These are phyloP conservation scores for Poeciliopsis turneri DNA, from an alignment of 2,797 vertebrate genomes.

Conservation along the genomic window DNA sequence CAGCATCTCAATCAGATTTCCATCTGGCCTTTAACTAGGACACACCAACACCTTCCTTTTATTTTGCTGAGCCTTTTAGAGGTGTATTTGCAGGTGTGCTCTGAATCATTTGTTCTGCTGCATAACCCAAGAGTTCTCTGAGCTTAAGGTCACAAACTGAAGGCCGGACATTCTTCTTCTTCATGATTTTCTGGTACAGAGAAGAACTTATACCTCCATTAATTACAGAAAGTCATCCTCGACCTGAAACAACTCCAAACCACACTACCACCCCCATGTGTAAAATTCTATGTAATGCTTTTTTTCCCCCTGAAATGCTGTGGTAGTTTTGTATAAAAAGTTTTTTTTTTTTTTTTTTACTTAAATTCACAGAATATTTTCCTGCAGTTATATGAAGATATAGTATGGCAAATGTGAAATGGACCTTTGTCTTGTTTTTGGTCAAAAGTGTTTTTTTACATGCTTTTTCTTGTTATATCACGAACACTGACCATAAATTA, in stretches of 20 bases:
- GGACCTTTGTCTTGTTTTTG: background rate
- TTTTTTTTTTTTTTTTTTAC: background rate
- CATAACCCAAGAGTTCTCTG: background rate
- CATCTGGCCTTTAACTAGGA: background rate
- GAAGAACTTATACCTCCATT: background rate
- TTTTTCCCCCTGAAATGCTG: background rate
- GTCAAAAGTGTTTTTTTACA: background rate
- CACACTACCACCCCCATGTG: background rate
- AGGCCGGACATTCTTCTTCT: background rate
- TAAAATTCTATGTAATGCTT: background rate
- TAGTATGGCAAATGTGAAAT: background rate
- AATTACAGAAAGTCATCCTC: background rate
- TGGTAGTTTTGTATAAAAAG: background rate
- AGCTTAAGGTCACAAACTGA: slow-evolving; percentile 1
- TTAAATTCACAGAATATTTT: background rate
- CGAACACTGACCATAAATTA: background rate
- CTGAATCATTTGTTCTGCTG: slow-evolving; percentile 1
- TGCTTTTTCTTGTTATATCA: background rate
- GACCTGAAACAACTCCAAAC: background rate
- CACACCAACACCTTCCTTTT: background rate
- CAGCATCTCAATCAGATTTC: background rate
- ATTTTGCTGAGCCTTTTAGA: background rate
- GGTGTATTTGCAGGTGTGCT: background rate
- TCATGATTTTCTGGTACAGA: background rate
- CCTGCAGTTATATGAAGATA: background rate